Evolutionary conservation across 1,140 invertebrate genomes (phyloP).

Genomic region (Rhagoletis zephyria): DNA sequence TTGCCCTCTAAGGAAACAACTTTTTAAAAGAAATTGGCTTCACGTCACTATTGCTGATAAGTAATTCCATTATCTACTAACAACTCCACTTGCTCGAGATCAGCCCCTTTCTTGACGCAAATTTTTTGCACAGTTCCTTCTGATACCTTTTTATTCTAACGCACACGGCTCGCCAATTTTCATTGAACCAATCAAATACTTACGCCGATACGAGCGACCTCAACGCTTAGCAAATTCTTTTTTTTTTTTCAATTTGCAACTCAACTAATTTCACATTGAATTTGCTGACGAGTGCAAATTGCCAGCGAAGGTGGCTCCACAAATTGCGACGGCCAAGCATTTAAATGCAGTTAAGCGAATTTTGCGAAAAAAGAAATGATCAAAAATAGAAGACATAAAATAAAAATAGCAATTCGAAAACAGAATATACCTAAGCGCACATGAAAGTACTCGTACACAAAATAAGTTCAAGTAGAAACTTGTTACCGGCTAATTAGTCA

Average conservation of each 20-base stretch:
- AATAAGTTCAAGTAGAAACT: conserved; percentile 48
- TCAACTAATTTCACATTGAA: conserved; percentile 48
- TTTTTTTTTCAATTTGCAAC: not conserved
- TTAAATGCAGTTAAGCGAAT: not conserved
- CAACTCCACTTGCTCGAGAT: too few relatives aligned
- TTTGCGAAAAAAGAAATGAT: too few relatives aligned
- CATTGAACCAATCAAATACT: not conserved
- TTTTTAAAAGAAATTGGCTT: too few relatives aligned
- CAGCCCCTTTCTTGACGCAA: too few relatives aligned
- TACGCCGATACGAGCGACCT: too few relatives aligned
- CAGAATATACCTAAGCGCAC: not conserved
- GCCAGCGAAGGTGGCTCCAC: conserved; percentile 29
- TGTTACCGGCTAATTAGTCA: conserved; percentile 50
- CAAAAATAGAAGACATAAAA: not conserved
- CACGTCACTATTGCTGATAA: too few relatives aligned
- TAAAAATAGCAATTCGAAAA: not conserved
- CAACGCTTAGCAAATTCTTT: too few relatives aligned
- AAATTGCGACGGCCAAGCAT: not conserved
- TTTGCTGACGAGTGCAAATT: conserved; percentile 17
- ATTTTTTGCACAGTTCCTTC: not conserved
- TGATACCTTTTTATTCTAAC: not conserved
- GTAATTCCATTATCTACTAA: too few relatives aligned
- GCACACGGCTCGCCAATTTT: not conserved
- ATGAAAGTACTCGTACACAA: not conserved
- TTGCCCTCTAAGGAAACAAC: too few relatives aligned